Base-by-base conservation (phyloP, 2,888 invertebrate species). In the Drosophila diplacantha region DNA sequence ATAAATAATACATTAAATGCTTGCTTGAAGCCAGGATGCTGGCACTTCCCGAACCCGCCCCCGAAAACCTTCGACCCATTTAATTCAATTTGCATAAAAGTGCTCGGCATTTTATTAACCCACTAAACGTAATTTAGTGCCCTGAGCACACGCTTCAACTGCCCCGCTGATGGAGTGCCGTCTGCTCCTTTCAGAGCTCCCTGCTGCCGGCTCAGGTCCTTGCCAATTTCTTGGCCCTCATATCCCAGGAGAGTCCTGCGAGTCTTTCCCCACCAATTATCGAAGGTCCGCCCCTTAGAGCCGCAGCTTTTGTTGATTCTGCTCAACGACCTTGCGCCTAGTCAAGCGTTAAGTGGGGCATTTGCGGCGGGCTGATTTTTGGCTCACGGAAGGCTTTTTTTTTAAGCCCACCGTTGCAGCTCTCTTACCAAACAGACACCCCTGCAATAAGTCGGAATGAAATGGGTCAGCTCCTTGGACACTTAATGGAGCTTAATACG, bases 1-100 rank as follows among this genome's bases (percentile, higher is more conserved):
- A 81, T 83, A 78, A 81, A 78, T 78, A 78, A 78, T 78, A 78
- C 78, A 83, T 78, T 79, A 81, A 75, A 71, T 79, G 71, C 64
- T 49, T 53, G 61, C 29, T 37, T 35, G 29, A 49, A 24, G 55
- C 22, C 55, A 22, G 41, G 47, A 47, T 41, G 39, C 65, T 41
- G 65, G 18, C 20, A 9, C 35, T 11, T 44, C 22, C 34, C 3
- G 46, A 12, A 14, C 29, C 22, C 11, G 12, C 11, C 20, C 26
- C 53, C 26, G 5, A 35, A 60, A 32, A 16, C 38, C 60, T 38
- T 60, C 38, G 44, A 18, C 61, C 67, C 58, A 82, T 76, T 82
- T 76, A 76, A 76, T 76, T 81, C 74, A 76, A 76, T 76, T 76
- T 76, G 76, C 76, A 81, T 76, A 81, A 76, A 66, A 76, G 77